A percentile compares a stretch with the other conserved stretches of the same genome.
These are phyloP conservation scores for Spheniscus humboldti DNA, from an alignment of 2,797 vertebrate species.

Conservation along the genomic window DNA sequence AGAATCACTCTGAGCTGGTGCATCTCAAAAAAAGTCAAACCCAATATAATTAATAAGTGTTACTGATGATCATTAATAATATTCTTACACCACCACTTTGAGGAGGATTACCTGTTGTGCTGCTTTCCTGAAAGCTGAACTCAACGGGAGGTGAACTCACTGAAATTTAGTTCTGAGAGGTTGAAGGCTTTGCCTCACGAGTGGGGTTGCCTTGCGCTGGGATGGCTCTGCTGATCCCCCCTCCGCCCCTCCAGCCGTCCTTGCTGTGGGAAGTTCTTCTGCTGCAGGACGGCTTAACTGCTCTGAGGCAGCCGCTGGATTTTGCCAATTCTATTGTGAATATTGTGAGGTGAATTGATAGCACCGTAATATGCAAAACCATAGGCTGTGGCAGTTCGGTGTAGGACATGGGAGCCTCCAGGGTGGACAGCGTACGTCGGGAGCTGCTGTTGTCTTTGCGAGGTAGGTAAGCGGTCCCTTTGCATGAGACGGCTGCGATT, in stretches of 20 bases:
- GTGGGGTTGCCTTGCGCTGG: not conserved
- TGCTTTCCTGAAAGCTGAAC: not conserved
- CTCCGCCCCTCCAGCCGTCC: not conserved
- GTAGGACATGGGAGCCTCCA: not conserved
- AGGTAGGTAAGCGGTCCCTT: not conserved
- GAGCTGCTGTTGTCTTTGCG: not conserved
- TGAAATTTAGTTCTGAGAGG: not conserved
- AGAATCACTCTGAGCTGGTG: not conserved
- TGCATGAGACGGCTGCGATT: fast-evolving
- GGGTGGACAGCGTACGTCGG: not conserved
- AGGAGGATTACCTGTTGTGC: not conserved
- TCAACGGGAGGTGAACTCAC: not conserved
- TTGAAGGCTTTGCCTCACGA: not conserved
- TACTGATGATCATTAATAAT: not conserved
- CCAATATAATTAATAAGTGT: not conserved
- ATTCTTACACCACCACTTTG: not conserved
- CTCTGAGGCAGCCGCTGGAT: not conserved
- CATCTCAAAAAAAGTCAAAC: not conserved
- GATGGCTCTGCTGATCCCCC: fast-evolving
- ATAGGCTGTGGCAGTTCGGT: not conserved
- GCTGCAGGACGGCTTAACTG: not conserved
- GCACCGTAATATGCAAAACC: too few species aligned
- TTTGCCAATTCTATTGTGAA: not conserved
- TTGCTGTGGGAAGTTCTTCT: not conserved
- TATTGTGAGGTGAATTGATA: not conserved